These are phyloP conservation scores for Bathynomus jamesi DNA, from an alignment of 1,140 invertebrate species.

Conservation along the genomic window DNA sequence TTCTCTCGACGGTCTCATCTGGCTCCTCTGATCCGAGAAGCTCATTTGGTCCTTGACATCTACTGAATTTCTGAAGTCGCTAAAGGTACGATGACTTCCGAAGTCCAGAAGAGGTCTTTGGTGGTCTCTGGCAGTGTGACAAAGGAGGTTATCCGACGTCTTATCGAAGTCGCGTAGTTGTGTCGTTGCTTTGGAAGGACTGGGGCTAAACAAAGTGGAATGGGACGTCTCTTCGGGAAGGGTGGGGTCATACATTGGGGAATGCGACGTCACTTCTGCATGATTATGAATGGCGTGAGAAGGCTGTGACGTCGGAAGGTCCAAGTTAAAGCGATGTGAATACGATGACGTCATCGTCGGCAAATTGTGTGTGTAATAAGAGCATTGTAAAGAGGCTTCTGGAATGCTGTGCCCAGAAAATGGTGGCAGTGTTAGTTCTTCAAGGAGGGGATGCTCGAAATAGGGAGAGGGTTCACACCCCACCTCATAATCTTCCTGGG, in stretches of 20 bases:
- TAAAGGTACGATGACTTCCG: background rate
- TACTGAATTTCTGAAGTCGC: background rate
- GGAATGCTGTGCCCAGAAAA: background rate
- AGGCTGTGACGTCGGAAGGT: background rate
- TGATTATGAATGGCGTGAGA: background rate
- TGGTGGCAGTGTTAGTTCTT: background rate
- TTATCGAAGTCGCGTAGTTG: background rate
- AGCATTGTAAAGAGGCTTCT: background rate
- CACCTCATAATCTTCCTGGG: background rate
- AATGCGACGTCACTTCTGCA: background rate
- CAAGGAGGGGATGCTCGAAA: background rate
- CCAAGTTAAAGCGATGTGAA: background rate
- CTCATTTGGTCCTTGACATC: background rate
- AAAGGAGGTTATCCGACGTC: background rate
- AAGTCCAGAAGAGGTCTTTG: background rate
- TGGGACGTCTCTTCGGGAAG: background rate
- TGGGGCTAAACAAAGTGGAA: background rate
- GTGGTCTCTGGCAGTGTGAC: background rate
- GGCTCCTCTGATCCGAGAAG: background rate
- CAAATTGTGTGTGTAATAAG: background rate
- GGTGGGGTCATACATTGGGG: background rate
- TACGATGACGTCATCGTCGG: background rate
- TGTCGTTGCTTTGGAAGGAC: background rate
- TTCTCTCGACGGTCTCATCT: background rate
- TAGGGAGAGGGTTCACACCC: background rate